These are phyloP conservation scores for Megalurothrips usitatus DNA, from an alignment of 2,888 invertebrate species.

Conservation along the genomic window DNA sequence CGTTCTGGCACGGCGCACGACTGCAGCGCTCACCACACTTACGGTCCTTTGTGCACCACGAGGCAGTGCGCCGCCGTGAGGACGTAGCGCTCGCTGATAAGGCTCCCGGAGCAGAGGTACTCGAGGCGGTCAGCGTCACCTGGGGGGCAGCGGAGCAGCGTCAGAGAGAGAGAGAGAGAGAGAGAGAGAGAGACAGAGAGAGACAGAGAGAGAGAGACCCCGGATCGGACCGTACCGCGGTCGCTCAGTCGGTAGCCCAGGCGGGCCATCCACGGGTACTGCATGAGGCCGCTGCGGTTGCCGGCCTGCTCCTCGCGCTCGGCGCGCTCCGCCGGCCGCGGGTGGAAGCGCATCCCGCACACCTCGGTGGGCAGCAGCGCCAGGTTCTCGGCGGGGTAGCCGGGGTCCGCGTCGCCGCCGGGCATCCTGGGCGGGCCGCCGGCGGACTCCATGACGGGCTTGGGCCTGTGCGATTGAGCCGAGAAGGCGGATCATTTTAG, in stretches of 20 bases:
- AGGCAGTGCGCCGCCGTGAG: background rate
- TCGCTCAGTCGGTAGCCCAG: background rate
- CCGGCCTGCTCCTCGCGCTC: background rate
- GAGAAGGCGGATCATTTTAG: too few species aligned
- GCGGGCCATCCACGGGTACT: constrained; percentile 8
- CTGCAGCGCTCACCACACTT: background rate
- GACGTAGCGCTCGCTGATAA: constrained; percentile 20
- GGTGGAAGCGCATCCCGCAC: background rate
- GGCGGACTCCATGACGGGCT: background rate
- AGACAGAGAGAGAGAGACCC: background rate
- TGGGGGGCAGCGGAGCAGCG: background rate
- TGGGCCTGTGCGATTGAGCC: background rate
- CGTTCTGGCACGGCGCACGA: too few species aligned
- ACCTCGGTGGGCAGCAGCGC: background rate
- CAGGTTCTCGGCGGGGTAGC: background rate
- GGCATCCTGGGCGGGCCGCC: background rate
- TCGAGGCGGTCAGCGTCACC: background rate
- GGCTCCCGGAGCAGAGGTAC: constrained; percentile 3
- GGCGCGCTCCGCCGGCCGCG: background rate
- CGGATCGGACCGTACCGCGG: background rate
- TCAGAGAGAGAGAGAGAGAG: too few species aligned
- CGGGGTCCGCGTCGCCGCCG: background rate
- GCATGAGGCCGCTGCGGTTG: constrained; percentile 17
- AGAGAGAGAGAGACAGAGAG: too few species aligned
- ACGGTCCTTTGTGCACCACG: background rate